A percentile compares a stretch with the other conserved stretches of the same genome.
Evolutionary conservation across 2,888 invertebrate species (phyloP).

Genomic region (Pterostichus madidus): DNA sequence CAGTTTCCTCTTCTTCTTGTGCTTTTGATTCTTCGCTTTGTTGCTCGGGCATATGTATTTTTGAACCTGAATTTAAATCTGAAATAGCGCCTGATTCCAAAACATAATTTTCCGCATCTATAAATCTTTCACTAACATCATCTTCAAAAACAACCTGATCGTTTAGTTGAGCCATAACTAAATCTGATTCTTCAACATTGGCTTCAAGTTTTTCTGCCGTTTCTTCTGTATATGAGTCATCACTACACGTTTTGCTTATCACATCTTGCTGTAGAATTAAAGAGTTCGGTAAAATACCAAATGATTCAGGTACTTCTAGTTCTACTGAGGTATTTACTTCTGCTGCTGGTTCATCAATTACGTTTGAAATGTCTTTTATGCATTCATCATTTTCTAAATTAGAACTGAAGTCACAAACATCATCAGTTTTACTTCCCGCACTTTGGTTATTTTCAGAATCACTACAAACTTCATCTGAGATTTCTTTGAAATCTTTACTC

Average conservation of each 20-base stretch:
- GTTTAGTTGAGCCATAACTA: conserved; percentile 73
- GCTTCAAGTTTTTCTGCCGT: conserved; percentile 75
- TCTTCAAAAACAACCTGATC: conserved; percentile 74
- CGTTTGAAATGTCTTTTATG: conserved; percentile 35
- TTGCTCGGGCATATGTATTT: conserved; percentile 27
- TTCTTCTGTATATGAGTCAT: conserved; percentile 72
- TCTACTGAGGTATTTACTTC: conserved; percentile 59
- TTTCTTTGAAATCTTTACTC: conserved; percentile 50
- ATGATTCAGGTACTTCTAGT: conserved; percentile 63
- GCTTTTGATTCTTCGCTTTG: conserved; percentile 50
- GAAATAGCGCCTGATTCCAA: conserved; percentile 82
- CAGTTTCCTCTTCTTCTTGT: conserved; percentile 70
- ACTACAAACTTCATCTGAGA: conserved; percentile 40
- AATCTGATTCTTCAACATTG: conserved; percentile 76
- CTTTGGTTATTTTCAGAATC: conserved; percentile 44
- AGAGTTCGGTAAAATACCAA: conserved; percentile 73
- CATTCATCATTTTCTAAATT: conserved; percentile 47
- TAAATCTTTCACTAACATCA: conserved; percentile 83
- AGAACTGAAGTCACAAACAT: conserved; percentile 22
- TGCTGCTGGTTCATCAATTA: conserved; percentile 46
- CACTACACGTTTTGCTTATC: conserved; percentile 75
- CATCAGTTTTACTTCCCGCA: conserved; percentile 14
- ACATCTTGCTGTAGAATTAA: conserved; percentile 76
- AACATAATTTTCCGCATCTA: conserved; percentile 90
- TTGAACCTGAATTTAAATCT: conserved; percentile 63